Evolutionary conservation across 35 echinoderm and acorn worm genomes (phyloP).

Genomic region (Apostichopus japonicus): DNA sequence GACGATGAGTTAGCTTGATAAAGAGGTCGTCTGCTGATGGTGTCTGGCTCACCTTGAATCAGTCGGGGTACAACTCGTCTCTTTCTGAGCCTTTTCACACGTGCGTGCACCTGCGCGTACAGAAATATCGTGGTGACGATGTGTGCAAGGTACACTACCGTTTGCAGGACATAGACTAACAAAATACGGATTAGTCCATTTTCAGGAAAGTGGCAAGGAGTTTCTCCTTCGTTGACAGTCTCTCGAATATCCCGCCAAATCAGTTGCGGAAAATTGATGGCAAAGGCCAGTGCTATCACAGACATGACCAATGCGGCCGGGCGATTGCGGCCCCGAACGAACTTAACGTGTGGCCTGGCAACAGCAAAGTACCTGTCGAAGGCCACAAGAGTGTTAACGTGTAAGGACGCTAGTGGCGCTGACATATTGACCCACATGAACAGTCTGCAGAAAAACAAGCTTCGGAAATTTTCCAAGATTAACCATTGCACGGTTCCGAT

Average conservation of each 20-base stretch:
- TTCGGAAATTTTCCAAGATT: not conserved
- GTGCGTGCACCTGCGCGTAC: slow-evolving; percentile 3
- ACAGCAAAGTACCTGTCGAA: slow-evolving; percentile 45
- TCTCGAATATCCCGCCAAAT: slow-evolving; percentile 26
- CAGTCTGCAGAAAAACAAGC: slow-evolving; percentile 13
- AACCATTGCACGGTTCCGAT: slow-evolving; percentile 2
- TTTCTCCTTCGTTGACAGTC: slow-evolving; percentile 6
- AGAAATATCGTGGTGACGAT: not conserved
- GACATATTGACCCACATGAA: slow-evolving; percentile 8
- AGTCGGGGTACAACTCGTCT: not conserved
- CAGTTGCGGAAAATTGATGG: slow-evolving; percentile 21
- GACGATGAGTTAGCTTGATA: not conserved
- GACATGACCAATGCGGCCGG: not conserved
- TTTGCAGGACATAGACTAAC: not conserved
- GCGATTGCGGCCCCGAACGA: not conserved
- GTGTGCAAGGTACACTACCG: not conserved
- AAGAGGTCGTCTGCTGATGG: not conserved
- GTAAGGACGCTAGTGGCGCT: slow-evolving; percentile 13
- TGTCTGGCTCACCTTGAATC: not conserved
- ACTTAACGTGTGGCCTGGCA: slow-evolving; percentile 1
- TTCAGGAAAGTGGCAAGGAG: not conserved
- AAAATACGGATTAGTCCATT: not conserved
- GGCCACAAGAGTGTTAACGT: slow-evolving; percentile 37
- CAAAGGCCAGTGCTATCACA: not conserved
- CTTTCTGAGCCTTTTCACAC: slow-evolving; percentile 4